Conservation (phyloP, 2,797 vertebrate species). For the Sebastolobus alascanus region DNA sequence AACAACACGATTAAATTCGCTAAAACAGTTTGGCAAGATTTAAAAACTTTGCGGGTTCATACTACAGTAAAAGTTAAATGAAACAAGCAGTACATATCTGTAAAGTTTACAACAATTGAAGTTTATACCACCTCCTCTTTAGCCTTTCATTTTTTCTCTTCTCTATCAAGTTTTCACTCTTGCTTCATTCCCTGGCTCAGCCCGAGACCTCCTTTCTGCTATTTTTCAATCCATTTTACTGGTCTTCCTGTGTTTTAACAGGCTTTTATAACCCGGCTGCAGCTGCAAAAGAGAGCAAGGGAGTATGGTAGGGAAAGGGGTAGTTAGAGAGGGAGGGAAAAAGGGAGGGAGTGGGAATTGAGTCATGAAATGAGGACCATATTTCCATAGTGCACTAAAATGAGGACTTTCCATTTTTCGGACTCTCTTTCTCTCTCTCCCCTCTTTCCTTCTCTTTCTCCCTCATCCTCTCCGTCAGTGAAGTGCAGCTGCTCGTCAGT, state of each 20-base stretch:
- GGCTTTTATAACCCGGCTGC: constrained; percentile 74
- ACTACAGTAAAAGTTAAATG: constrained; percentile 13
- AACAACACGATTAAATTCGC: not conserved
- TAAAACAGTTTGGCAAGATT: not conserved
- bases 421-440: constrained; percentile 45
- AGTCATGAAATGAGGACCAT: constrained; percentile 87
- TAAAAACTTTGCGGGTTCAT: not conserved
- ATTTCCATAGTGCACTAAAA: constrained; percentile 81
- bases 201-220: constrained; percentile 56
- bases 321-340: constrained; percentile 66
- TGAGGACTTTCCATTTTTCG: constrained; percentile 81
- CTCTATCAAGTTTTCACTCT: constrained; percentile 35
- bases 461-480: constrained; percentile 27
- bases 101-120: not conserved
- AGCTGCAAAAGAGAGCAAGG: constrained; percentile 72
- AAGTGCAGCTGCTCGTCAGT: constrained; percentile 73
- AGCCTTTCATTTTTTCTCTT: constrained; percentile 32
- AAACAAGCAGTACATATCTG: constrained; percentile 24
- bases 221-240: constrained; percentile 76
- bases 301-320: constrained; percentile 61
- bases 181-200: constrained; percentile 31
- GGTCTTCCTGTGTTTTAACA: constrained; percentile 79
- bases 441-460: constrained; percentile 25
- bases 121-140: constrained; percentile 18
- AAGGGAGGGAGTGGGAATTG: constrained; percentile 75